Evolutionary conservation across 1,140 invertebrate species (phyloP).

Genomic region (Ctenoplectra terminalis): DNA sequence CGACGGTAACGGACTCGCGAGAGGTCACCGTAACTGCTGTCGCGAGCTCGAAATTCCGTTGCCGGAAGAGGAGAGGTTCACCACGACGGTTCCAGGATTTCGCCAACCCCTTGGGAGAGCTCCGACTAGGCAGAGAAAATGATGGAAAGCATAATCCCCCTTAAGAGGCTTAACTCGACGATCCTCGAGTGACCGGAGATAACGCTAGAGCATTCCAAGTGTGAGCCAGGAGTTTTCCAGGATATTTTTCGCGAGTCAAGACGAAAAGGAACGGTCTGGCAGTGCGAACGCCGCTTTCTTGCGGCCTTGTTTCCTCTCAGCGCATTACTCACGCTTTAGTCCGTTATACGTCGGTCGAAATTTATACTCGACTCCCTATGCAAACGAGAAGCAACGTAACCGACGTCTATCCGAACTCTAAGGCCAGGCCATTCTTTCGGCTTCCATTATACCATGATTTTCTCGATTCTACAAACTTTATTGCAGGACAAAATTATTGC

Average conservation of each 20-base stretch:
- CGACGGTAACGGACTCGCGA: background rate
- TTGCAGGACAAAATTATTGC: constrained; percentile 5
- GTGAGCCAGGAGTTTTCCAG: constrained; percentile 29
- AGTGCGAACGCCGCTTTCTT: background rate
- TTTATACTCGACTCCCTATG: background rate
- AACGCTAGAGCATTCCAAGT: constrained; percentile 45
- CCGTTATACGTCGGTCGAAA: background rate
- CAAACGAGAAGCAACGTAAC: background rate
- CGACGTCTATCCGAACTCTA: background rate
- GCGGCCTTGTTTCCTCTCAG: background rate
- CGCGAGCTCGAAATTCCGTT: constrained; percentile 10
- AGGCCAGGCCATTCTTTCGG: background rate
- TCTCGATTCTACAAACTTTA: background rate
- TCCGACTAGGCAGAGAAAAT: constrained; percentile 44
- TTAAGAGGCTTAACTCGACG: constrained; percentile 70
- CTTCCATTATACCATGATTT: background rate
- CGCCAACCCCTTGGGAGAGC: constrained; percentile 17
- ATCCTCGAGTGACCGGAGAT: constrained; percentile 68
- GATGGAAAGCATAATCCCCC: constrained; percentile 66
- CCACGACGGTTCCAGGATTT: constrained; percentile 52
- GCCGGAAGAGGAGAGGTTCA: background rate
- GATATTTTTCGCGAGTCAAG: constrained; percentile 34
- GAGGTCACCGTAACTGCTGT: background rate
- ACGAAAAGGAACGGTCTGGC: constrained; percentile 3
- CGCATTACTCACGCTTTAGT: background rate